A percentile compares a stretch with the other conserved stretches of the same genome.
These are phyloP conservation scores for Procambarus virginalis DNA, from an alignment of 1,140 invertebrate genomes.

Conservation along the genomic window DNA sequence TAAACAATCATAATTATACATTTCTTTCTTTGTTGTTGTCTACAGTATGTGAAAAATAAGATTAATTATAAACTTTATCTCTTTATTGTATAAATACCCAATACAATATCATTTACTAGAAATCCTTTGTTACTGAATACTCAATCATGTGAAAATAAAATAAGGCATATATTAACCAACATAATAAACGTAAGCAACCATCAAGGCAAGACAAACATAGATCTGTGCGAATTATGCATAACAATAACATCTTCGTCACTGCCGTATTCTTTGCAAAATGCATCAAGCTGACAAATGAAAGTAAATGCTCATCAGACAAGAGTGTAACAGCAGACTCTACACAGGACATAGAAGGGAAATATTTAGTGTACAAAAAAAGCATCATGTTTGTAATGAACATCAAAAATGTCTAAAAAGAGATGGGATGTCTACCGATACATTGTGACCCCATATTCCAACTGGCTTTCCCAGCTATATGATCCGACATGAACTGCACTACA, in stretches of 20 bases:
- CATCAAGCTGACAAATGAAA: constrained; percentile 28
- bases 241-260: constrained; percentile 40
- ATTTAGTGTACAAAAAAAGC: constrained; percentile 41
- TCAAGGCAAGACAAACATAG: constrained; percentile 48
- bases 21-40: too few species aligned
- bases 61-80: constrained; percentile 20
- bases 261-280: constrained; percentile 36
- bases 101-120: constrained; percentile 67
- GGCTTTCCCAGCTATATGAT: constrained; percentile 35
- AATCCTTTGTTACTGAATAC: constrained; percentile 65
- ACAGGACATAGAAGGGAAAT: constrained; percentile 47
- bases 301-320: constrained; percentile 35
- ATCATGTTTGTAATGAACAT: constrained; percentile 37
- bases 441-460: constrained; percentile 45
- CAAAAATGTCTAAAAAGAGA: constrained; percentile 35
- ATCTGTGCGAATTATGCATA: constrained; percentile 52
- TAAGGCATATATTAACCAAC: constrained; percentile 58
- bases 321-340: constrained; percentile 51
- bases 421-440: constrained; percentile 38
- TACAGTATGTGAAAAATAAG: too few species aligned
- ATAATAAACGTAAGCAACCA: constrained; percentile 41
- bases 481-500: constrained; percentile 39
- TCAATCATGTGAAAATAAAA: constrained; percentile 63
- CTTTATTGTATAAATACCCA: constrained; percentile 67
- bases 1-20: too few species aligned